Evolutionary conservation across 2,888 invertebrate species (phyloP), one percentile per base, ranked within the genome.

Genomic region (Cephus nigrinus): DNA sequence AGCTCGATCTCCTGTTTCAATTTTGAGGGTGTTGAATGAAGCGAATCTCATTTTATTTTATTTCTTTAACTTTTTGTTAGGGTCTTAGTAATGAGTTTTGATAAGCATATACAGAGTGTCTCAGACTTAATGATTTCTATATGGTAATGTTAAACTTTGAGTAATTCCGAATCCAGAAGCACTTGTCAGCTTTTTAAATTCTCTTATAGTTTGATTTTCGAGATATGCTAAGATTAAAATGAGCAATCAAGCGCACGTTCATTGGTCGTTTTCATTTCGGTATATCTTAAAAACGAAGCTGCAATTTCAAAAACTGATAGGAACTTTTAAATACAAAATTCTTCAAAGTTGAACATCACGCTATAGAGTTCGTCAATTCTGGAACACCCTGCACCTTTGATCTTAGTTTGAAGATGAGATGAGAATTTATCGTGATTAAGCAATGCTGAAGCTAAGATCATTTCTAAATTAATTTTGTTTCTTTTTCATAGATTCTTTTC

Each of bases 1-100:
- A 80, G 80, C 83, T 84, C 76, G 85, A 84, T 69, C 80, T 86
- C 87, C 86, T 89, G 88, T 84, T 84, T 81, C 80, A 83, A 86
- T 85, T 82, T 84, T 83, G 69, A 76, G 36, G 40, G 71, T 34
- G 76, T 11, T 40, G 68, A 34, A 68, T 74, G 34, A 31, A 78
- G 23, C 32, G 33, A 69, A 74, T 36, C 34, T 75, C 35, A 69
- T 69, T 75, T 69, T 34, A 69, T 69, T 34, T 11, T n/a, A 73
- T 30, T 74, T 15, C 23, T 68, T 36, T 40, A 15, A 36, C 33
- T 31, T 35, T 69, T 33, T 69, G 31, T 4, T 72, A 34, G 34
- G 12, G n/a, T 69, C 73, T 32, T 73, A 33, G 36, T 34, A 73
- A n/a, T 55, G 23, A 55, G 23, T 5, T 23, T 23, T 55, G 1